A percentile compares a stretch with the other conserved stretches of the same genome.
phyloP scores from a whole-genome alignment of 2,797 vertebrate species.

The Chelonia mydas region DNA sequence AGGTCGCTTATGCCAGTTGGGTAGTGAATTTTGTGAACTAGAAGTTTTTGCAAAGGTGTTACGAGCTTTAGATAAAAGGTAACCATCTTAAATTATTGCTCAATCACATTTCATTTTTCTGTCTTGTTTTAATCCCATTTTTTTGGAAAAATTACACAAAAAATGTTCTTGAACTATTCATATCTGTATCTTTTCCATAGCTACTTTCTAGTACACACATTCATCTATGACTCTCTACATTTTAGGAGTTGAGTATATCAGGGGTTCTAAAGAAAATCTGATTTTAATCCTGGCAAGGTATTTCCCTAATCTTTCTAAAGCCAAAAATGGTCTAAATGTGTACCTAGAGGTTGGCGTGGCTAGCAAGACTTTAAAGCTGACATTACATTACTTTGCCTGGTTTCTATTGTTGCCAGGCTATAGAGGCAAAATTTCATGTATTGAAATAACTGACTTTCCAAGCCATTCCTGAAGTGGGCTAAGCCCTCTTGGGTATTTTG shows the following conservation, averaged over 20 bases:
- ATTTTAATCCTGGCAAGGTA: neutral
- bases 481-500: neutral
- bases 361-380: neutral
- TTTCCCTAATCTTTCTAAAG: neutral
- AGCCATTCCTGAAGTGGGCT: neutral
- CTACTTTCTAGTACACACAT: neutral
- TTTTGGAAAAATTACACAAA: neutral
- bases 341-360: neutral
- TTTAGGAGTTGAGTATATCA: neutral
- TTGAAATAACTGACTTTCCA: neutral
- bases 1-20: slow-evolving; percentile 97
- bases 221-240: neutral
- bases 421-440: neutral
- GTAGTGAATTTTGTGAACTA: slow-evolving; percentile 99
- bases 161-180: neutral
- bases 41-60: slow-evolving; percentile 99
- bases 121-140: neutral
- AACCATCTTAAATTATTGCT: neutral
- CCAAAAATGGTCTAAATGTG: neutral
- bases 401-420: neutral
- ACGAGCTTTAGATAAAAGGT: slow-evolving; percentile 98
- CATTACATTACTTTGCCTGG: neutral
- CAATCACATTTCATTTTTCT: neutral
- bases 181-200: neutral
- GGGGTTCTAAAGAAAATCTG: neutral